phyloP scores from a whole-genome alignment of 2,113 vertebrate genomes.

The Uropsilus gracilis region DNA sequence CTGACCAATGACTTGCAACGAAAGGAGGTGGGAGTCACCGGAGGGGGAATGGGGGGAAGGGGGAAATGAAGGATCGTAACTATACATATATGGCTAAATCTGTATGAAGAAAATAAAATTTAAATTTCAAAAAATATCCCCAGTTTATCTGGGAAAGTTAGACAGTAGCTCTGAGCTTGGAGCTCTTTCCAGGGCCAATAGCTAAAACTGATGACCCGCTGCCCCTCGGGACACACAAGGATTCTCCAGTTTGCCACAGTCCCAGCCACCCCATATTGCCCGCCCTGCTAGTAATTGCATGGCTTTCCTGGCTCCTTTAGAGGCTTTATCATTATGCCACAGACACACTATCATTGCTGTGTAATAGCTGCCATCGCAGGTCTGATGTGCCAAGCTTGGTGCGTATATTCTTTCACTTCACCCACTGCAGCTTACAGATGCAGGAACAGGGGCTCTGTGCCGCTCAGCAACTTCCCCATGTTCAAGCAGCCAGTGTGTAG shows the following conservation, averaged over 20 bases:
- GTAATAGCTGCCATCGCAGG: neutral
- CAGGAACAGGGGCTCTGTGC: neutral
- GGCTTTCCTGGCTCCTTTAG: neutral
- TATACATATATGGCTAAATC: too few species aligned
- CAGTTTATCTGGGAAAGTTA: neutral
- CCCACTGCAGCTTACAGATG: neutral
- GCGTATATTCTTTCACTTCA: neutral
- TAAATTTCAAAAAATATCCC: too few species aligned
- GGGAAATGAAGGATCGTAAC: too few species aligned
- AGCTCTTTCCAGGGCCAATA: neutral
- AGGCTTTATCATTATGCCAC: neutral
- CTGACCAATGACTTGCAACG: too few species aligned
- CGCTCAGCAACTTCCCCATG: neutral
- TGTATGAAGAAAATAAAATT: too few species aligned
- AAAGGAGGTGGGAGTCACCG: too few species aligned
- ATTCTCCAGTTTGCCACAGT: neutral
- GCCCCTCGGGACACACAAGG: neutral
- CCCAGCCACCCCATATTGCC: neutral
- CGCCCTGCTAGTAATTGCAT: neutral
- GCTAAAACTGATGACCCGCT: neutral
- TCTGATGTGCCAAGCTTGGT: neutral
- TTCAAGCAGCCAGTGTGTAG: neutral
- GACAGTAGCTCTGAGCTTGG: neutral
- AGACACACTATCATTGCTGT: rapidly evolving
- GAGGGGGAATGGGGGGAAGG: too few species aligned